Percentiles rank a stretch among this genome's conserved stretches.
Conservation (phyloP, 2,113 vertebrate species). For the Rafetus swinhoei region DNA sequence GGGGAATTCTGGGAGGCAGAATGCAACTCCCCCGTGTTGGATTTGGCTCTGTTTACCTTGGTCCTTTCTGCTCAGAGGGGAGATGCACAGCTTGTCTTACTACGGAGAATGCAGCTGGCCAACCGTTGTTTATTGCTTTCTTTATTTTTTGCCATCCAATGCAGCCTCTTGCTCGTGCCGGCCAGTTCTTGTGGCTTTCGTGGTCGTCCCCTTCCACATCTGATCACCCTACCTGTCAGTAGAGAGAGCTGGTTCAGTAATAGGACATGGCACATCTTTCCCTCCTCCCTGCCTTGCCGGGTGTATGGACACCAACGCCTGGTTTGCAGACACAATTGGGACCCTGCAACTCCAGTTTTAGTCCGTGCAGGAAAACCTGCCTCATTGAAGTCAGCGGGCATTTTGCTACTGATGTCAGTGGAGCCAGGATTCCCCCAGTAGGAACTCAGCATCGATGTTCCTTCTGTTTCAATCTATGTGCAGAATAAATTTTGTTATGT, state of each 20-base stretch:
- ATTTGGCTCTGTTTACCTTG: not conserved
- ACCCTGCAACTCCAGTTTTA: not conserved
- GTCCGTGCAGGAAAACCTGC: not conserved
- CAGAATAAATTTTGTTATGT: too few species aligned
- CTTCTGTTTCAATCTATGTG: too few species aligned
- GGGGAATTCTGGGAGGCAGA: not conserved
- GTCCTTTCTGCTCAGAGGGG: not conserved
- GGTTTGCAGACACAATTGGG: not conserved
- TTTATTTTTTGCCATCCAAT: not conserved
- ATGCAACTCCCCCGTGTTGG: not conserved
- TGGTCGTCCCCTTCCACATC: not conserved
- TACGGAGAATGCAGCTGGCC: not conserved
- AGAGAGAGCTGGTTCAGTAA: not conserved
- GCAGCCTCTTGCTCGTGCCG: not conserved
- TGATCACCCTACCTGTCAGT: not conserved
- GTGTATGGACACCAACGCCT: too few species aligned
- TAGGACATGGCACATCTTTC: not conserved
- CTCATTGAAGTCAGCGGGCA: not conserved
- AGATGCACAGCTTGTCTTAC: not conserved
- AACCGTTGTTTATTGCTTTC: fast-evolving
- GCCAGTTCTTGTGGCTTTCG: not conserved
- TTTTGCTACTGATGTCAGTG: too few species aligned
- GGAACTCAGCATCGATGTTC: too few species aligned
- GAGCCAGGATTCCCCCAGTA: too few species aligned
- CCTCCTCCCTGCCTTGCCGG: not conserved